Percentiles rank a stretch among this genome's conserved stretches.
Conservation (phyloP, 2,797 vertebrate genomes). For the Alauda arvensis region DNA sequence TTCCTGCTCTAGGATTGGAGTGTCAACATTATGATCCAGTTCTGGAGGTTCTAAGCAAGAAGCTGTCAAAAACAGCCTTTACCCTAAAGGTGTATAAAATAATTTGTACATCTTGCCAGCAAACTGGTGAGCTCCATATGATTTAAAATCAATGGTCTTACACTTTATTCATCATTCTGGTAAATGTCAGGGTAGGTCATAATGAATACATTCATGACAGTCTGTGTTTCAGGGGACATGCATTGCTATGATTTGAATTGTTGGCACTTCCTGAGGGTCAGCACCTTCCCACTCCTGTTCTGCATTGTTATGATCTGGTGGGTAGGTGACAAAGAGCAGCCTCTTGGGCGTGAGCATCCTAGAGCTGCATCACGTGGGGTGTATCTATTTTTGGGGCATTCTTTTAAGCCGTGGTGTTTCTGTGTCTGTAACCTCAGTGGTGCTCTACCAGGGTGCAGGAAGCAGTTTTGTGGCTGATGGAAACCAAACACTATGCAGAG, state of each 20-base stretch:
- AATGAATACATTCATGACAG: background rate
- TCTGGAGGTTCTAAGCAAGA: background rate
- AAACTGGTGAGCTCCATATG: background rate
- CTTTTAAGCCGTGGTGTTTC: background rate
- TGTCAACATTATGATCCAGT: background rate
- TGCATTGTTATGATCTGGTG: background rate
- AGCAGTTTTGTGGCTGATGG: background rate
- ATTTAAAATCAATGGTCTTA: background rate
- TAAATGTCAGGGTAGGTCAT: background rate
- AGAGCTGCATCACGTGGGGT: background rate
- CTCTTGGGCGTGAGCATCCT: background rate
- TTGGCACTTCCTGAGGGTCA: background rate
- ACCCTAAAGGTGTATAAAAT: background rate
- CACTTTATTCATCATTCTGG: background rate
- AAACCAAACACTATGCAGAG: background rate
- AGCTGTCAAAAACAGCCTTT: background rate
- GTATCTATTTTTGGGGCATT: background rate
- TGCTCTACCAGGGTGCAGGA: background rate
- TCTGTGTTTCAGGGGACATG: background rate
- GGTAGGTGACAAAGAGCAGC: background rate
- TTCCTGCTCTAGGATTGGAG: background rate
- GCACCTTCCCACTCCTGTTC: background rate
- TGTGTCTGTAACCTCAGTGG: background rate
- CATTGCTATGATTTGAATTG: background rate
- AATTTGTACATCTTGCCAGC: background rate